Evolutionary conservation across 2,113 vertebrate species (phyloP).

Genomic region (Neodon shergylaensis): DNA sequence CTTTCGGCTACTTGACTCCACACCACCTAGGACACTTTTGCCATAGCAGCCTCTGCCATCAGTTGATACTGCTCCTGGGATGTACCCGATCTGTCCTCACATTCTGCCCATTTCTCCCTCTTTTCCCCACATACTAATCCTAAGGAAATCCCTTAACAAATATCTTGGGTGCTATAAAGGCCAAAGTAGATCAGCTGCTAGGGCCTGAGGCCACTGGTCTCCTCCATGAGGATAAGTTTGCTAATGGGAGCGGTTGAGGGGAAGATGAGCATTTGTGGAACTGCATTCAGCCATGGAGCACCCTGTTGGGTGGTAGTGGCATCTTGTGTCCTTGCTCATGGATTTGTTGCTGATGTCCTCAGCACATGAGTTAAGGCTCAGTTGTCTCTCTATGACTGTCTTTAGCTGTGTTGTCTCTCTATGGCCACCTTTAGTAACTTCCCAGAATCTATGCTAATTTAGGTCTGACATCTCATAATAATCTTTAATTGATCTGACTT

Average conservation of each 20-base stretch:
- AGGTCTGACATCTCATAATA: constrained; percentile 7
- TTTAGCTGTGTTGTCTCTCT: background rate
- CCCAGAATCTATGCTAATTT: background rate
- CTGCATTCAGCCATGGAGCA: background rate
- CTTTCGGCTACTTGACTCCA: too few relatives aligned
- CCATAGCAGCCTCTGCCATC: too few relatives aligned
- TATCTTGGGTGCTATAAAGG: too few relatives aligned
- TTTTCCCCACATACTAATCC: too few relatives aligned
- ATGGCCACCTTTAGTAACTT: background rate
- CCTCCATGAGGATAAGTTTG: background rate
- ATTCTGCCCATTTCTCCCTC: too few relatives aligned
- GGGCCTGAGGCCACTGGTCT: too few relatives aligned
- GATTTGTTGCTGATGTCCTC: background rate
- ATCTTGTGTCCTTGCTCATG: background rate
- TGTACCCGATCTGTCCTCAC: too few relatives aligned
- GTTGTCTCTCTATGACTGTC: background rate
- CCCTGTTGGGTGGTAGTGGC: background rate
- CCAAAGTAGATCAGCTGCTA: too few relatives aligned
- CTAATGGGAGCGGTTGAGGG: background rate
- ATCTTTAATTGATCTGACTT: constrained; percentile 34
- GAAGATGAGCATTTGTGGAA: background rate
- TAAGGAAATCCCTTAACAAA: too few relatives aligned
- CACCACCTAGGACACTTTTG: too few relatives aligned
- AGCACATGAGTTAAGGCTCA: background rate
- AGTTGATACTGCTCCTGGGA: too few relatives aligned